These are phyloP conservation scores for Rhinella marina DNA, from an alignment of 2,797 vertebrate species.

Conservation along the genomic window DNA sequence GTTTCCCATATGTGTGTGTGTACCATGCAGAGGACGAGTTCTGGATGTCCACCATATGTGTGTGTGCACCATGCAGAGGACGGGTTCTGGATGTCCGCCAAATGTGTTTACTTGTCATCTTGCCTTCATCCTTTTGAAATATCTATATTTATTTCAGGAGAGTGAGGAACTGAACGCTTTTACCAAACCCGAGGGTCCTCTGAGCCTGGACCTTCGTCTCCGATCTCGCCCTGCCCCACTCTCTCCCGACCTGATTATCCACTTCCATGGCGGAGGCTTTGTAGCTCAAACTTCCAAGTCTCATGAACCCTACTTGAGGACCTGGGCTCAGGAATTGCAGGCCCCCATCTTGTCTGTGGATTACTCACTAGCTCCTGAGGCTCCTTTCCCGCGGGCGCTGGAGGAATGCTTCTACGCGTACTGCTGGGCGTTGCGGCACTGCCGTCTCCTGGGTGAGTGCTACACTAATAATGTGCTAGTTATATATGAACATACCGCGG, in stretches of 20 bases:
- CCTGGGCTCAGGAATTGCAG: slow-evolving; percentile 87
- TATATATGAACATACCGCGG: too few relatives aligned
- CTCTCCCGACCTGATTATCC: slow-evolving; percentile 82
- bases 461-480: too few relatives aligned
- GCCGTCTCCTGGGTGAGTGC: slow-evolving; percentile 82
- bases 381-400: slow-evolving; percentile 88
- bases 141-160: slow-evolving; percentile 73
- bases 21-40: too few relatives aligned
- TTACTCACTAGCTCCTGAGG: slow-evolving; percentile 91
- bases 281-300: slow-evolving; percentile 95
- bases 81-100: too few relatives aligned
- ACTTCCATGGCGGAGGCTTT: slow-evolving; percentile 91
- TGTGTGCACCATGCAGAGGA: too few relatives aligned
- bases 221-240: slow-evolving; percentile 78
- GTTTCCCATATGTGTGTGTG: too few relatives aligned
- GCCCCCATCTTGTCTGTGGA: slow-evolving; percentile 89
- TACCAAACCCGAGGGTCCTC: slow-evolving; percentile 78
- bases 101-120: not conserved
- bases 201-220: slow-evolving; percentile 80
- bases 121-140: not conserved
- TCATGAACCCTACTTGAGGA: slow-evolving; percentile 91
- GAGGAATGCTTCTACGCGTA: slow-evolving; percentile 94
- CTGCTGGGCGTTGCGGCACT: slow-evolving; percentile 90
- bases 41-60: too few relatives aligned
- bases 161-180: slow-evolving; percentile 81